These are phyloP conservation scores for Pelecanoides urinatrix DNA, from an alignment of 2,113 vertebrate species.

Conservation along the genomic window DNA sequence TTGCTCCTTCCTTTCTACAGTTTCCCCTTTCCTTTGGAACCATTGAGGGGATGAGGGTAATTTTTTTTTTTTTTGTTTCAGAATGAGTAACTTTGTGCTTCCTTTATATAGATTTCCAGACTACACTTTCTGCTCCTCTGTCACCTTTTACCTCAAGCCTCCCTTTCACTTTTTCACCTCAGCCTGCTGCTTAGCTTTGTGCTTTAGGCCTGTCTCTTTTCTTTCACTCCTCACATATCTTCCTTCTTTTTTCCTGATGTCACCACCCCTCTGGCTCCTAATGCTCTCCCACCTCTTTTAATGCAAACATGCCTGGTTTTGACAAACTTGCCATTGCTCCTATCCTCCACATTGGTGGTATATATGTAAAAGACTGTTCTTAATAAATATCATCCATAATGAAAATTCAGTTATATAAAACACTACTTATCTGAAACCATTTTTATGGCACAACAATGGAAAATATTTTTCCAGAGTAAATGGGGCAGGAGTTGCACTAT, in stretches of 20 bases:
- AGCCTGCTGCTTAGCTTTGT: not conserved
- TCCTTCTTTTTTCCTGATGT: not conserved
- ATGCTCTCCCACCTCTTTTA: not conserved
- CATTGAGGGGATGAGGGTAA: not conserved
- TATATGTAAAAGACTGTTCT: not conserved
- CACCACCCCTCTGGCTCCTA: not conserved
- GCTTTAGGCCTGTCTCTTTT: not conserved
- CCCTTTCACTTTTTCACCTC: slow-evolving; percentile 12
- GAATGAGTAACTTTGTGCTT: not conserved
- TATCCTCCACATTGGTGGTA: not conserved
- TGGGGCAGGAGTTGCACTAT: not conserved
- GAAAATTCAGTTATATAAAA: not conserved
- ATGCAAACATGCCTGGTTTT: not conserved
- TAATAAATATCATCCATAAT: not conserved
- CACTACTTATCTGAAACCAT: not conserved
- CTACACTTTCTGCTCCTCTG: not conserved
- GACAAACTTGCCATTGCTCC: not conserved
- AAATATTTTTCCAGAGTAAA: not conserved
- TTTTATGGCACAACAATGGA: not conserved
- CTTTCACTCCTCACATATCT: slow-evolving; percentile 35
- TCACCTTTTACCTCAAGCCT: slow-evolving; percentile 9
- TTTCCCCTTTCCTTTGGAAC: not conserved
- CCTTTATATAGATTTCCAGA: not conserved
- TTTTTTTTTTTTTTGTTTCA: not conserved
- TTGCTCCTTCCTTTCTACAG: not conserved